These are phyloP conservation scores for Pectinophora gossypiella DNA, from an alignment of 1,140 invertebrate species.

Conservation along the genomic window DNA sequence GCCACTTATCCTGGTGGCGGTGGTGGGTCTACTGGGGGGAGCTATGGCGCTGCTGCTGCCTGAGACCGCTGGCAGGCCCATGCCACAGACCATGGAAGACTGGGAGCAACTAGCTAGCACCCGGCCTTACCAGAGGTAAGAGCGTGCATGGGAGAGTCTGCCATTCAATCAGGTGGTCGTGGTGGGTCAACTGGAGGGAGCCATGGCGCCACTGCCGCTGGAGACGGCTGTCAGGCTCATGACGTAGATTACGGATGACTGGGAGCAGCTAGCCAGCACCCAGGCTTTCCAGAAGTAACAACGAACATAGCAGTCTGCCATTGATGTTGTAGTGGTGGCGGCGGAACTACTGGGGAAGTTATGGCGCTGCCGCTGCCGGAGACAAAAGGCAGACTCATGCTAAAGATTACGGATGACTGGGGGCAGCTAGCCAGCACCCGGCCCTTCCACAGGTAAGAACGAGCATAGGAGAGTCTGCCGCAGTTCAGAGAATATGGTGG, in stretches of 20 bases:
- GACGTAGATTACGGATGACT: conserved; percentile 85
- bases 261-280: conserved; percentile 55
- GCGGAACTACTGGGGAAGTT: conserved; percentile 81
- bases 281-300: conserved; percentile 11
- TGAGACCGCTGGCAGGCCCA: conserved; percentile 83
- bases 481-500: too few relatives aligned
- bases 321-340: conserved; percentile 83
- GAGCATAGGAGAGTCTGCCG: too few relatives aligned
- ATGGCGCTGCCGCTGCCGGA: conserved; percentile 85
- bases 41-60: conserved; percentile 82
- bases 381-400: conserved; percentile 84
- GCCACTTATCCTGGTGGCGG: conserved; percentile 84
- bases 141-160: conserved; percentile 67
- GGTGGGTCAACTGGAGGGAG: conserved; percentile 80
- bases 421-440: conserved; percentile 44
- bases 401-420: conserved; percentile 84
- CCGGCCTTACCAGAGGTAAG: conserved; percentile 6
- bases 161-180: conserved; percentile 85
- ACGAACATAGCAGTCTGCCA: conserved; percentile 75
- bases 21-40: conserved; percentile 80
- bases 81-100: conserved; percentile 86
- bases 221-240: conserved; percentile 85
- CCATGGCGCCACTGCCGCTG: conserved; percentile 81
- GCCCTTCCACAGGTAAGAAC: not conserved
- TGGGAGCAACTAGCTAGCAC: conserved; percentile 67